Conservation (phyloP, 2,113 vertebrate genomes). For the Polyodon spathula region DNA sequence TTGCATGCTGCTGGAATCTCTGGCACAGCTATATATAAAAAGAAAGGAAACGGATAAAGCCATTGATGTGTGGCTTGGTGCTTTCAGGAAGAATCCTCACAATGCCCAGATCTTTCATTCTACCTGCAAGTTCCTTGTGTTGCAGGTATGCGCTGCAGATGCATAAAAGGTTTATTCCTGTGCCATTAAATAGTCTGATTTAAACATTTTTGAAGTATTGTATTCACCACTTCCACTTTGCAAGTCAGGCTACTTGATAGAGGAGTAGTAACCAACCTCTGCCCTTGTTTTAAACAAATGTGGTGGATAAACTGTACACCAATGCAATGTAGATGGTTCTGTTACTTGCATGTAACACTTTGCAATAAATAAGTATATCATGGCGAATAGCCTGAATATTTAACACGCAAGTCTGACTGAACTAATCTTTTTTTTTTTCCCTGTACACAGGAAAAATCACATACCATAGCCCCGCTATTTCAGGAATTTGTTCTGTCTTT, state of each 20-base stretch:
- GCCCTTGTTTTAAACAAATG: too few relatives aligned
- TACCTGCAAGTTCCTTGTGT: constrained; percentile 73
- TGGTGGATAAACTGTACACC: too few relatives aligned
- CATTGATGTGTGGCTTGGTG: constrained; percentile 63
- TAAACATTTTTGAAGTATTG: too few relatives aligned
- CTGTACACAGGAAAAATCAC: constrained; percentile 59
- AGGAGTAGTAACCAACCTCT: too few relatives aligned
- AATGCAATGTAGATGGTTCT: too few relatives aligned
- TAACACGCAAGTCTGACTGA: too few relatives aligned
- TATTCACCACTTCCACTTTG: too few relatives aligned
- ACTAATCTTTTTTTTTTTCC: constrained; percentile 17
- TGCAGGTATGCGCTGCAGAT: constrained; percentile 57
- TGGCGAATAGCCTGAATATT: too few relatives aligned
- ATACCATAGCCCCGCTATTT: constrained; percentile 64
- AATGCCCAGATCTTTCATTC: constrained; percentile 76
- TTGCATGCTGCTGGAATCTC: constrained; percentile 64
- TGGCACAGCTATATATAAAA: constrained; percentile 63
- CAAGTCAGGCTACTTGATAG: too few relatives aligned
- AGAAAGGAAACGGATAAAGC: constrained; percentile 51
- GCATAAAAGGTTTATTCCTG: too few relatives aligned
- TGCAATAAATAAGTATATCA: too few relatives aligned
- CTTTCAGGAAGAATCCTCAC: constrained; percentile 65
- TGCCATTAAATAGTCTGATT: too few relatives aligned
- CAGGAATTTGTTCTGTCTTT: constrained; percentile 74
- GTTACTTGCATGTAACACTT: not conserved